Base-by-base conservation (phyloP, 2,113 vertebrate genomes). In the Eulemur macaco region DNA sequence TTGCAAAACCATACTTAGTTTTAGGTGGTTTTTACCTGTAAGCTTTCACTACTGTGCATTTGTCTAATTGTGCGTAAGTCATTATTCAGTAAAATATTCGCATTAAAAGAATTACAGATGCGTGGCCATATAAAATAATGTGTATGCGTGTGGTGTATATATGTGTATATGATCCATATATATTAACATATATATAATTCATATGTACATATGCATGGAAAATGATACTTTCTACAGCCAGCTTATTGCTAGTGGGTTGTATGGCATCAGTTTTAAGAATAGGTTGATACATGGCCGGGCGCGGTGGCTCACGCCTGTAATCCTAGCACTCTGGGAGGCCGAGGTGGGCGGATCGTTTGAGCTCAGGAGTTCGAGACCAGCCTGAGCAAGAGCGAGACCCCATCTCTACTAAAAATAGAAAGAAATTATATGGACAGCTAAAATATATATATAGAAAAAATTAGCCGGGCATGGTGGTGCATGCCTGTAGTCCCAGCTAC, bases 1-100 rank as follows among this genome's bases (percentile, higher is more conserved):
- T 77, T 89, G 21, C 29, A 94, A 86, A 93, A 74, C 31, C 63
- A 34, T 12, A 31, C 31, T 90, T 94, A 80, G 21, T 21, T 78
- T 83, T 58, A 64, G 23, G 18, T n/a, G 15, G 14, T 78, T 50
- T 89, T 95, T 86, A 76, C n/a, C 27, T 92, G 87, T 84, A 80
- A 39, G 13, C 21, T 96, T 74, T 92, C 85, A 78, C 74, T 58
- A 18, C 73, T 60, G 8, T 64, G 15, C 17, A 12, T 92, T 92
- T 96, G 52, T 88, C 58, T 94, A 85, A 42, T 64, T 74, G 12
- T 85, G 3, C 66, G 23, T 76, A 87, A 90, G 37, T 80, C 23
- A 45, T 91, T 95, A 77, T 85, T 86, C 39, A 56, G 27, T 76
- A 89, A 86, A 78, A 95, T 3, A 93, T 69, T 34, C 77, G 5